phyloP scores from a whole-genome alignment of 2,797 vertebrate genomes.

The Natrix natrix region DNA sequence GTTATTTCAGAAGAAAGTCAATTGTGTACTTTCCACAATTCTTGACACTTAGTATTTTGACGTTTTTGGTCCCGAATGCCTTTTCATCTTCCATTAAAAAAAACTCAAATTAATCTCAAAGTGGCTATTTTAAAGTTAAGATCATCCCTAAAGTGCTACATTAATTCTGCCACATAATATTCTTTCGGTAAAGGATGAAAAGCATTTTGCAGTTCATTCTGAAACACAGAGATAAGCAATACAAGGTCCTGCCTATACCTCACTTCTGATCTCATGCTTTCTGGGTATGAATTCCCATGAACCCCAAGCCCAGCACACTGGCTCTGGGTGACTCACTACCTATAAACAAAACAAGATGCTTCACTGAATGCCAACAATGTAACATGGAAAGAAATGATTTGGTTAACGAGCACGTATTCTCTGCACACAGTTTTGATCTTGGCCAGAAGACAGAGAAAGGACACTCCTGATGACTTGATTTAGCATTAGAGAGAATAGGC shows the following conservation, averaged over 20 bases:
- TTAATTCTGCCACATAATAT: constrained; percentile 15
- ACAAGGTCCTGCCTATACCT: not conserved
- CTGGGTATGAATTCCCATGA: not conserved
- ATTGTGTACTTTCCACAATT: not conserved
- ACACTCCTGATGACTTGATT: not conserved
- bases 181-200: constrained; percentile 5
- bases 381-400: not conserved
- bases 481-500: not conserved
- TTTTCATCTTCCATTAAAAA: constrained; percentile 13
- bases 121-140: not conserved
- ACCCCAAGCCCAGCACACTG: not conserved
- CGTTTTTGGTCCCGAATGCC: not conserved
- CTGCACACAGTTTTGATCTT: not conserved
- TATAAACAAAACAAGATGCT: not conserved
- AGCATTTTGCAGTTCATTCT: not conserved
- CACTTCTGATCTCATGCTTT: not conserved
- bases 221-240: constrained; percentile 10
- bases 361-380: not conserved
- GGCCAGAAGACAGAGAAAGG: constrained; percentile 6
- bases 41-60: constrained; percentile 15
- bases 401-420: constrained; percentile 30
- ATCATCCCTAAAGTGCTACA: not conserved
- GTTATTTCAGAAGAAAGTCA: not conserved
- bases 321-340: not conserved
- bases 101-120: constrained; percentile 22